These are phyloP conservation scores for Callimorpha dominula DNA, from an alignment of 2,888 invertebrate genomes.

Conservation along the genomic window DNA sequence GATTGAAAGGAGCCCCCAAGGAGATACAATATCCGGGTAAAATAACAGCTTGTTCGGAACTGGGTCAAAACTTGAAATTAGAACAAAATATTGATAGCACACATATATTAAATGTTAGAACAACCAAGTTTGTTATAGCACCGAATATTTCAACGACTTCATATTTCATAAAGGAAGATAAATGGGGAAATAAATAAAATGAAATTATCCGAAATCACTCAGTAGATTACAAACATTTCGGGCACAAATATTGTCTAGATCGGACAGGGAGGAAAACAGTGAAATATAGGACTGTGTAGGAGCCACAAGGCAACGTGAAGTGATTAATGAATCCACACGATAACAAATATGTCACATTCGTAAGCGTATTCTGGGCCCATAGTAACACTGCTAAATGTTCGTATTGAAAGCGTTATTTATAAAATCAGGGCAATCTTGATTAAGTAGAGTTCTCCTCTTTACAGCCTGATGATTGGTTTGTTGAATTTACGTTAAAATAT, in stretches of 20 bases:
- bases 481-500: slow-evolving; percentile 12
- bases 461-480: slow-evolving; percentile 1
- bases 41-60: slow-evolving; percentile 14
- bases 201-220: slow-evolving; percentile 67
- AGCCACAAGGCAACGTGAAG: slow-evolving; percentile 60
- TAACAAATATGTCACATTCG: slow-evolving; percentile 70
- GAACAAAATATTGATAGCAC: slow-evolving; percentile 6
- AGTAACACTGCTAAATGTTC: slow-evolving; percentile 39
- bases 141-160: slow-evolving; percentile 6
- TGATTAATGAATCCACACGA: slow-evolving; percentile 75
- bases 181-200: slow-evolving; percentile 51
- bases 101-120: slow-evolving; percentile 4
- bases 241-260: slow-evolving; percentile 65
- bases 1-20: not conserved
- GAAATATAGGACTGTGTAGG: slow-evolving; percentile 55
- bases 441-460: slow-evolving; percentile 15
- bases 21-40: slow-evolving; percentile 3
- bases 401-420: slow-evolving; percentile 44
- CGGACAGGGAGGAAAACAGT: slow-evolving; percentile 57
- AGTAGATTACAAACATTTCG: slow-evolving; percentile 65
- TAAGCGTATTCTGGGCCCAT: slow-evolving; percentile 51
- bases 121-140: slow-evolving; percentile 12
- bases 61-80: slow-evolving; percentile 18
- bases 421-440: slow-evolving; percentile 29
- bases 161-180: slow-evolving; percentile 13